Percentiles rank a stretch among this genome's conserved stretches.
Conservation (phyloP, 2,888 invertebrate genomes). For the Carabus problematicus region DNA sequence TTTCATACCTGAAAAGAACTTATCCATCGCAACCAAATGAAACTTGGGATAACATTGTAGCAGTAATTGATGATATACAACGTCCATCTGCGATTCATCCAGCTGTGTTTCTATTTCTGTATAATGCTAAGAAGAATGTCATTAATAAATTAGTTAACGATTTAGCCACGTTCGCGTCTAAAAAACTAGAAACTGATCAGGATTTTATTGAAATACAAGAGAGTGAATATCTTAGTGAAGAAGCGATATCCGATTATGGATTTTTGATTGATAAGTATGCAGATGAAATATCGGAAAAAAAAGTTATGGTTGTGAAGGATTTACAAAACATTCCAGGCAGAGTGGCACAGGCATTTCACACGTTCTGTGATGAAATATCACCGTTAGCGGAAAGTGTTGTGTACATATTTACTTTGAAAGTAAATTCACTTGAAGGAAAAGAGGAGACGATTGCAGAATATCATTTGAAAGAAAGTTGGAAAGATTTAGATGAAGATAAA, state of each 20-base stretch:
- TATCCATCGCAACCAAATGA: no score
- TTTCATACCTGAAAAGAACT: no score
- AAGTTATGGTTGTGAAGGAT: constrained; percentile 55
- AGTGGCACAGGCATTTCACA: constrained; percentile 63
- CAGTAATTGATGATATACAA: no score
- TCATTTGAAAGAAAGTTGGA: constrained; percentile 55
- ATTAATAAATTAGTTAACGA: constrained; percentile 18
- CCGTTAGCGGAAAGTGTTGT: constrained; percentile 59
- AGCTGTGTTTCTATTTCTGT: constrained; percentile 37
- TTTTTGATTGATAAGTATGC: constrained; percentile 33
- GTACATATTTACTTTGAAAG: constrained; percentile 59
- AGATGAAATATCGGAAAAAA: constrained; percentile 12
- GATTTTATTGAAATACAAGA: constrained; percentile 18
- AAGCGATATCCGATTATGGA: constrained; percentile 26
- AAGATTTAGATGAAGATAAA: constrained; percentile 56
- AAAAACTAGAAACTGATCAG: constrained; percentile 14
- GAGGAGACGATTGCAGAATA: constrained; percentile 53
- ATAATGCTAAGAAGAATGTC: constrained; percentile 4
- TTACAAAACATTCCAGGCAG: constrained; percentile 55
- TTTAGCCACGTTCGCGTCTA: constrained; percentile 20
- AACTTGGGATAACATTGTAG: no score
- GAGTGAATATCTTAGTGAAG: constrained; percentile 15
- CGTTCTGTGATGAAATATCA: constrained; percentile 64
- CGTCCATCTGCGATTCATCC: constrained; percentile 15
- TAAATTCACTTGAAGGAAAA: constrained; percentile 47